Base-by-base conservation (phyloP, 2,888 invertebrate genomes). In the Ceraclea dissimilis region DNA sequence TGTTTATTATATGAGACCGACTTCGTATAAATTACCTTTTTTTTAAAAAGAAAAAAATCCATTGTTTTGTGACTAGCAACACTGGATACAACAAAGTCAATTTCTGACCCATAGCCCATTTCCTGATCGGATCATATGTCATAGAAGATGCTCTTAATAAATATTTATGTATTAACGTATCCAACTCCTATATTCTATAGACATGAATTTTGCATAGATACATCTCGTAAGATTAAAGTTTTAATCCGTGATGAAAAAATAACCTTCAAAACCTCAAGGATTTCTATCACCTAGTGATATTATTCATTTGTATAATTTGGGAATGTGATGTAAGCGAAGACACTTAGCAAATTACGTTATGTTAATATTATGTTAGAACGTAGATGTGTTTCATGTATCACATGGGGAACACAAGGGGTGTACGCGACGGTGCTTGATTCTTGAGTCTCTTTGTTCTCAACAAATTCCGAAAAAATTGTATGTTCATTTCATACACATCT, bases 61-160 rank as follows among this genome's bases (percentile, higher is more conserved):
- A 21, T 47, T 52, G 54, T 49, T 50, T 20, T 13, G 33, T 21
- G 49, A 34, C 13, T 50, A 22, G 49, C 44, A 49, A 49, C 49
- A 54, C 18, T 33, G 34, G 2, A 26, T 26, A 6, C 4, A 6
- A 5, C 6, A 18, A 11, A 18, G 22, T 33, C 22, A 26, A 43
- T 17, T 21, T 11, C 19, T 54, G 54, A 54, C 54, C 54, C 54
- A 54, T 39, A 54, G 54, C 8, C 22, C 2, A 11, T 10, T 21
- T 52, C 44, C 44, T 43, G 10, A 39, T 44, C 52, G 13, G 33
- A 49, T 50, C 33, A 44, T 54, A 43, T 54, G 54, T 54, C 54
- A 54, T 50, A 49, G 49, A 49, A 43, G 50, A 54, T 54, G 49
- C 44, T 50, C 54, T 54, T 48, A 54, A 49, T 39, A 39, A 39